Evolutionary conservation across 2,888 invertebrate genomes (phyloP).

Genomic region (Phyllotreta cruciferae): DNA sequence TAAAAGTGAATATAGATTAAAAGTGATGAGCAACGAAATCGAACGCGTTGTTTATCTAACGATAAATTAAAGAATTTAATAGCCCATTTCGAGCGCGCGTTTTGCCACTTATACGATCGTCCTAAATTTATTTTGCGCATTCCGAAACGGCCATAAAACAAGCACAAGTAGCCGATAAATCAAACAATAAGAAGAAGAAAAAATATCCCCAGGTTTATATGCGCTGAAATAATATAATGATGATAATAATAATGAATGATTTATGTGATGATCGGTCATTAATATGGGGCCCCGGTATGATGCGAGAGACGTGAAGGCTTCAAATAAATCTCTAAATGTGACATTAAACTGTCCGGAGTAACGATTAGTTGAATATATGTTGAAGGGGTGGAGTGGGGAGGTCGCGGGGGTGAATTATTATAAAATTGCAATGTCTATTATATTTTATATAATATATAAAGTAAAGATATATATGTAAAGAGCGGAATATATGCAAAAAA

Average conservation of each 20-base stretch:
- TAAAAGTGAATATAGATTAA: no score
- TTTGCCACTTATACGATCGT: conserved; percentile 21
- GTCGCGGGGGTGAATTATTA: no score
- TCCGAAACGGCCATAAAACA: conserved; percentile 21
- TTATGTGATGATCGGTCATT: conserved; percentile 32
- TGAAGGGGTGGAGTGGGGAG: no score
- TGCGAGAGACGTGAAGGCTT: conserved; percentile 28
- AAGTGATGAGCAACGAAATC: no score
- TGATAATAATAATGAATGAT: conserved; percentile 32
- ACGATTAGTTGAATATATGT: conserved; percentile 36
- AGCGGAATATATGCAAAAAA: no score
- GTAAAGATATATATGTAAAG: no score
- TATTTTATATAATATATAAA: no score
- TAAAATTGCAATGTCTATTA: no score
- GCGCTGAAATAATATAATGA: conserved; percentile 30
- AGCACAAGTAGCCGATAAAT: conserved; percentile 31
- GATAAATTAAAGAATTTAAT: conserved; percentile 18
- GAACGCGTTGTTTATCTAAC: conserved; percentile 5
- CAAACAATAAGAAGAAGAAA: conserved; percentile 23
- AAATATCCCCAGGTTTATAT: conserved; percentile 19
- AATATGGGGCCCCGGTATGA: conserved; percentile 17
- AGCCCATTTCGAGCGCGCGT: conserved; percentile 1
- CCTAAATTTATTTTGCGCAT: conserved; percentile 23
- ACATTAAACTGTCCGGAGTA: conserved; percentile 40
- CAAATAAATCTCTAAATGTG: conserved; percentile 37